These are phyloP conservation scores for Tholera decimalis DNA, from an alignment of 2,888 invertebrate genomes.

Conservation along the genomic window DNA sequence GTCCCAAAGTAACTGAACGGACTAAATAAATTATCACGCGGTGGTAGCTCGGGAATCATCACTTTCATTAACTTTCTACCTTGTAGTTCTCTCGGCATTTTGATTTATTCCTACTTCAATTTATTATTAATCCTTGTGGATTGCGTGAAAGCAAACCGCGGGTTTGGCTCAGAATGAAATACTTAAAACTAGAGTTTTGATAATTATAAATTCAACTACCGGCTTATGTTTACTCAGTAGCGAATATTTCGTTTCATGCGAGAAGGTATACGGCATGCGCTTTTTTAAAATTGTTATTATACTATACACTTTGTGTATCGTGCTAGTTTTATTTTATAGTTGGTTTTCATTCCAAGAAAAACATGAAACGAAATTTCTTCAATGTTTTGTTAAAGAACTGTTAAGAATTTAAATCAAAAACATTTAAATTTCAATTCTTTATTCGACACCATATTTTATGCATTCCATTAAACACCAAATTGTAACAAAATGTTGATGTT, in stretches of 20 bases:
- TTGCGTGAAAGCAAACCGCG: slow-evolving; percentile 57
- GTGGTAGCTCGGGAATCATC: slow-evolving; percentile 62
- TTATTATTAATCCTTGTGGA: slow-evolving; percentile 64
- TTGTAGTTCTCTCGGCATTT: slow-evolving; percentile 49
- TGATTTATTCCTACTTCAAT: slow-evolving; percentile 60
- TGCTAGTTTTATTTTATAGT: background rate
- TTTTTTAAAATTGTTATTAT: slow-evolving; percentile 22
- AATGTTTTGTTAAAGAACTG: background rate
- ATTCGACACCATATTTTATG: slow-evolving; percentile 90
- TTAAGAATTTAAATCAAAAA: slow-evolving; percentile 41
- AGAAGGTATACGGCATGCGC: background rate
- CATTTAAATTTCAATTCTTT: slow-evolving; percentile 79
- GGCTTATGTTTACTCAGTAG: slow-evolving; percentile 32
- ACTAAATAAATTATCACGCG: slow-evolving; percentile 73
- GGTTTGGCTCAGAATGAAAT: slow-evolving; percentile 31
- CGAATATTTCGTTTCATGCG: slow-evolving; percentile 37
- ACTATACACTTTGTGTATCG: background rate
- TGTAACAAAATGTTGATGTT: slow-evolving; percentile 89
- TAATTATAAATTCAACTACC: slow-evolving; percentile 28
- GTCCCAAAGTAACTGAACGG: slow-evolving; percentile 68
- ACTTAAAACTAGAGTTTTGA: slow-evolving; percentile 31
- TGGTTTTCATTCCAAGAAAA: slow-evolving; percentile 18
- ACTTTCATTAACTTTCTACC: slow-evolving; percentile 71
- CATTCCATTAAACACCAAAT: slow-evolving; percentile 88
- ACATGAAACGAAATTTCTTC: background rate